These are phyloP conservation scores for Cephus nigrinus DNA, from an alignment of 2,888 invertebrate genomes.

Conservation along the genomic window DNA sequence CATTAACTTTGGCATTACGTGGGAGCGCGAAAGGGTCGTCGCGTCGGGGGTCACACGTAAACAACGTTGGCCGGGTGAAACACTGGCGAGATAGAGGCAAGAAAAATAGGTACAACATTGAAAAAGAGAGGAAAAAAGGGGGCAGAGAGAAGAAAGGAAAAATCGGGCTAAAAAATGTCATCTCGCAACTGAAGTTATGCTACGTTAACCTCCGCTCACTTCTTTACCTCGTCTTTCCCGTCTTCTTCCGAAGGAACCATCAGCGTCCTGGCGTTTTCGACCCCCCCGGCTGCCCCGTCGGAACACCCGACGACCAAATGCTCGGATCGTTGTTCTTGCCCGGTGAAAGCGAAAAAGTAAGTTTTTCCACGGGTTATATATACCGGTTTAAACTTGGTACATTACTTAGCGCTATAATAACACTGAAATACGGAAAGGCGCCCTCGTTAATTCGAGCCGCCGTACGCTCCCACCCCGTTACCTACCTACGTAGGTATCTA, in stretches of 20 bases:
- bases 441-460: constrained; percentile 36
- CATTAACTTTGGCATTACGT: not conserved
- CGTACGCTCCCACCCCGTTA: constrained; percentile 1
- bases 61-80: constrained; percentile 7
- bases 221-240: constrained; percentile 3
- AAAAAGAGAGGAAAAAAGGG: constrained; percentile 21
- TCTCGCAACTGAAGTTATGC: constrained; percentile 25
- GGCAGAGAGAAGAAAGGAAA: not conserved
- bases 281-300: not conserved
- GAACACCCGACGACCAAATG: not conserved
- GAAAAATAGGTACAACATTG: constrained; percentile 21
- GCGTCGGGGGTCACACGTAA: not conserved
- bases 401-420: constrained; percentile 35
- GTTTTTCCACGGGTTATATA: constrained; percentile 22
- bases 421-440: constrained; percentile 27
- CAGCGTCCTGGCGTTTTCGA: not conserved
- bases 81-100: constrained; percentile 6
- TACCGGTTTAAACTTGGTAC: constrained; percentile 30
- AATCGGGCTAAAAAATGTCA: constrained; percentile 12
- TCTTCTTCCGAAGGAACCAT: not conserved
- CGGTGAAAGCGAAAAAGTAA: constrained; percentile 26
- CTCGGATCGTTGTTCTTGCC: not conserved
- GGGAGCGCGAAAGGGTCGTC: not conserved
- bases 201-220: constrained; percentile 26
- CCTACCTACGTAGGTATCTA: not conserved